A percentile compares a stretch with the other conserved stretches of the same genome.
These are phyloP conservation scores for Epinotia ramella DNA, from an alignment of 2,888 invertebrate species.

Conservation along the genomic window DNA sequence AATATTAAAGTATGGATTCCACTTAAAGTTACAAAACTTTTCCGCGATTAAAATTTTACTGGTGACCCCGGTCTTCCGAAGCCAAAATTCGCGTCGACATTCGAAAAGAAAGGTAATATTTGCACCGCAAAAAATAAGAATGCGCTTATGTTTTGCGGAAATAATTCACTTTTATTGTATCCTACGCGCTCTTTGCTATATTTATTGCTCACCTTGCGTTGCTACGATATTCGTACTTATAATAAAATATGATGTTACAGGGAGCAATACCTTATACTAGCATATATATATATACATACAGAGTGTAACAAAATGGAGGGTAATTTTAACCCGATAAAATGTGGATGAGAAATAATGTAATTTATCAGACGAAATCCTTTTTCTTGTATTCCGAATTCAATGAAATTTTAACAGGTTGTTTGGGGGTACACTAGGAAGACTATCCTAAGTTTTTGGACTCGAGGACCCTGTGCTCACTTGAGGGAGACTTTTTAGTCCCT, in stretches of 20 bases:
- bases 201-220: constrained; percentile 80
- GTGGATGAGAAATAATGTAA: not conserved
- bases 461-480: too few species aligned
- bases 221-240: constrained; percentile 67
- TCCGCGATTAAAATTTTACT: not conserved
- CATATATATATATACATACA: not conserved
- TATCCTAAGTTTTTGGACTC: too few species aligned
- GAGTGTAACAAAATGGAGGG: not conserved
- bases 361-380: too few species aligned
- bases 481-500: too few species aligned
- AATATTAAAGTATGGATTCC: not conserved
- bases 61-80: too few species aligned
- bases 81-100: constrained; percentile 13
- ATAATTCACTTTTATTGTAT: constrained; percentile 85
- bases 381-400: too few species aligned
- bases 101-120: constrained; percentile 34
- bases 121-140: constrained; percentile 61
- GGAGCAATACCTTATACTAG: constrained; percentile 62
- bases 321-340: not conserved
- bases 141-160: constrained; percentile 76
- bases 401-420: too few species aligned
- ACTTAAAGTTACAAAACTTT: not conserved
- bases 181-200: constrained; percentile 81
- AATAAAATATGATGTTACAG: constrained; percentile 76
- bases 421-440: too few species aligned